Percentiles rank a stretch among this genome's conserved stretches.
Conservation (phyloP, 2,888 invertebrate genomes). For the Clusia tigrina region DNA sequence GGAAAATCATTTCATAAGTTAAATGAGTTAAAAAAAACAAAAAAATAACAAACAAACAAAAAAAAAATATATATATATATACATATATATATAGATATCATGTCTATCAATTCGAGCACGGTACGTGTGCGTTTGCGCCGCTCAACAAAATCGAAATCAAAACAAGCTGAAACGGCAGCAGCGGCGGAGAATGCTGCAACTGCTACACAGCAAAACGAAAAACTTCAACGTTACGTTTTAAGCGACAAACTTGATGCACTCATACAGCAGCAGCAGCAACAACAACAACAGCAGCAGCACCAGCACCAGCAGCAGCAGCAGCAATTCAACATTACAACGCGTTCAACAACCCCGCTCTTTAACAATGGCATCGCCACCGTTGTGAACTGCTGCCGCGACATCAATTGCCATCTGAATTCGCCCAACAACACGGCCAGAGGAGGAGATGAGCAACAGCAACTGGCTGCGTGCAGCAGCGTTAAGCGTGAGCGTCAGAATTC, state of each 20-base stretch:
- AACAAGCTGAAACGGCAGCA: conserved; percentile 18
- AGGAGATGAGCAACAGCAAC: no score
- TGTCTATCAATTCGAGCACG: no score
- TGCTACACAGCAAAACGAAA: conserved; percentile 58
- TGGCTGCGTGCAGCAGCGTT: conserved; percentile 31
- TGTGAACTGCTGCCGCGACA: conserved; percentile 52
- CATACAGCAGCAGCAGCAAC: conserved; percentile 38
- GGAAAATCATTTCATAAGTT: no score
- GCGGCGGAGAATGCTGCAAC: conserved; percentile 16
- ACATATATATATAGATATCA: no score
- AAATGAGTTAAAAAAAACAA: no score
- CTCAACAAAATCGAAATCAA: no score
- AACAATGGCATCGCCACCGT: conserved; percentile 3
- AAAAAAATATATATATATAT: no score
- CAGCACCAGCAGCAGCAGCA: conserved; percentile 33
- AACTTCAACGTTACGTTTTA: conserved; percentile 58
- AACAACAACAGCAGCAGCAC: conserved; percentile 28
- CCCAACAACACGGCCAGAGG: conserved; percentile 27
- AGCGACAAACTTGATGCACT: conserved; percentile 45
- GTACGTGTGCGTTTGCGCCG: no score
- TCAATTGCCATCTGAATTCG: conserved; percentile 55
- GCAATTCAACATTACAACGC: conserved; percentile 41
- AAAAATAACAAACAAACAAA: no score
- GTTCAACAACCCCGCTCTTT: conserved; percentile 22
- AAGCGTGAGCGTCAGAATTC: not conserved